These are phyloP conservation scores for Malurus splendens DNA, from an alignment of 2,797 vertebrate genomes.

Conservation along the genomic window DNA sequence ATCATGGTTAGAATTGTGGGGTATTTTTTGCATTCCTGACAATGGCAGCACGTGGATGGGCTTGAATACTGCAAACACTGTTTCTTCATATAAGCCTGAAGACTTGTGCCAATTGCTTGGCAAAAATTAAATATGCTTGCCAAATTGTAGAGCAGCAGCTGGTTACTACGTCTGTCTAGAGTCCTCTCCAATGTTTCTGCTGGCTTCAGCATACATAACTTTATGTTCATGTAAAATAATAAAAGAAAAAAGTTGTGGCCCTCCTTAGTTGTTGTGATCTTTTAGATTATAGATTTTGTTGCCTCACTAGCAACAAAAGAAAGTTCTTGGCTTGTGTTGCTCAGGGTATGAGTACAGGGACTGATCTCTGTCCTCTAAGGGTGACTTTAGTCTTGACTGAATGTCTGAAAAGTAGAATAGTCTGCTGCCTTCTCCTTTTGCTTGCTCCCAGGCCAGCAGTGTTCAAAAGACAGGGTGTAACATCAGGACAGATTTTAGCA, in stretches of 20 bases:
- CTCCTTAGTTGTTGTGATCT: neutral
- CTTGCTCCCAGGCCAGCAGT: neutral
- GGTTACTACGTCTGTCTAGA: neutral
- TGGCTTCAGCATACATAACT: neutral
- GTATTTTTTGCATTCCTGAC: neutral
- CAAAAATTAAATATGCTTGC: neutral
- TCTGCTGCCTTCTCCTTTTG: neutral
- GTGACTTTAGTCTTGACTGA: neutral
- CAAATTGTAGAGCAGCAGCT: neutral
- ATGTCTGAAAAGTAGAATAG: neutral
- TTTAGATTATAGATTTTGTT: neutral
- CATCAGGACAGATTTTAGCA: neutral
- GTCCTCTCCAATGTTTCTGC: neutral
- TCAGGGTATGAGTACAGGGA: neutral
- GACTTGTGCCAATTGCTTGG: rapidly evolving
- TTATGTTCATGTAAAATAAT: neutral
- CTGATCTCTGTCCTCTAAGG: neutral
- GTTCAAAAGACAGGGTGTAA: neutral
- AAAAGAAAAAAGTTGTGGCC: rapidly evolving
- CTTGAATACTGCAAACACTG: neutral
- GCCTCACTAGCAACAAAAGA: neutral
- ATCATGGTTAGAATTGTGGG: neutral
- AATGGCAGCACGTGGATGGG: neutral
- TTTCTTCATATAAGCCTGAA: neutral
- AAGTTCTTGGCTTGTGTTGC: neutral